A percentile compares a stretch with the other conserved stretches of the same genome.
Evolutionary conservation across 2,113 vertebrate genomes (phyloP).

Genomic region (Acanthisitta chloris): DNA sequence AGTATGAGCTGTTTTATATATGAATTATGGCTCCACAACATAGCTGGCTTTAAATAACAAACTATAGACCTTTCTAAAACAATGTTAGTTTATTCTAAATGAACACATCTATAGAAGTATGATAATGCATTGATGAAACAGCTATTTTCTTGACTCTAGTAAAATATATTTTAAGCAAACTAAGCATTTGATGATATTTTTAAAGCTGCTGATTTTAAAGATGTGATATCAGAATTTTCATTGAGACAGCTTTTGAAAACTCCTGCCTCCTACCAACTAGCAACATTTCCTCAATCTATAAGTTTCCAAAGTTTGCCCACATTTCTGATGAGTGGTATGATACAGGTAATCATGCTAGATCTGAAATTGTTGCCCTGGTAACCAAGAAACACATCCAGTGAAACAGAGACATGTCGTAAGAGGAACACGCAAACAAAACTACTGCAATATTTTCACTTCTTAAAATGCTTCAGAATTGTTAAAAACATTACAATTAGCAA

Average conservation of each 20-base stretch:
- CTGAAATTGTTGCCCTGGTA: slow-evolving; percentile 13
- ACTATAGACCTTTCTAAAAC: background rate
- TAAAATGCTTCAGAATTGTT: background rate
- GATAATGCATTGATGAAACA: background rate
- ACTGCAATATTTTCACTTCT: background rate
- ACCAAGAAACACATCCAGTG: background rate
- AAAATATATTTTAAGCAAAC: background rate
- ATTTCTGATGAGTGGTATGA: slow-evolving; percentile 13
- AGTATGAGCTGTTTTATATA: background rate
- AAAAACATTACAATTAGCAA: background rate
- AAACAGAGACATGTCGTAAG: background rate
- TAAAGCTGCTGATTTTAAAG: background rate
- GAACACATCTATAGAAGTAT: background rate
- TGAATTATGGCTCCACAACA: background rate
- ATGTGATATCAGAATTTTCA: background rate
- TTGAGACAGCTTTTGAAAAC: background rate
- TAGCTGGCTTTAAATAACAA: background rate
- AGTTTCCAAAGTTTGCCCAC: slow-evolving; percentile 37
- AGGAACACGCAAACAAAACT: background rate
- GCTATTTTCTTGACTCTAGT: background rate
- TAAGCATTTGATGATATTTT: background rate
- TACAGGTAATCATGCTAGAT: slow-evolving; percentile 28
- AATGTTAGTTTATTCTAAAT: background rate
- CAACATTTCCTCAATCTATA: background rate
- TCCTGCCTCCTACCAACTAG: slow-evolving; percentile 6